Conservation (phyloP, 2,113 vertebrate genomes). For the Siphamia tubifer region DNA sequence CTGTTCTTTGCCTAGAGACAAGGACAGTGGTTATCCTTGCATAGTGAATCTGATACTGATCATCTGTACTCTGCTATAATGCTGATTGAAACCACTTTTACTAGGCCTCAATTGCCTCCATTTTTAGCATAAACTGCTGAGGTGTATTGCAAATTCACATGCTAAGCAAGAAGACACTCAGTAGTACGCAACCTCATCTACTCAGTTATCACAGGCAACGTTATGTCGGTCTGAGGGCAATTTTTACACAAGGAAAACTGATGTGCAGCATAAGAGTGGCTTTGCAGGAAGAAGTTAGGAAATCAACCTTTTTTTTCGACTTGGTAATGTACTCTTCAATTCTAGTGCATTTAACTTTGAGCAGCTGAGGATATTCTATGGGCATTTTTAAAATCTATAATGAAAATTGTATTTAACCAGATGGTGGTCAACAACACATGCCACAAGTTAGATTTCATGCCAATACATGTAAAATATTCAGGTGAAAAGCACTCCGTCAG, state of each 20-base stretch:
- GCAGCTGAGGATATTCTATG: background rate
- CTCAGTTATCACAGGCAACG: background rate
- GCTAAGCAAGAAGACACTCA: slow-evolving; percentile 9
- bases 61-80: slow-evolving; percentile 12
- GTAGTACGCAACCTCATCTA: background rate
- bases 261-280: background rate
- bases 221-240: background rate
- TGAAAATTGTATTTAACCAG: background rate
- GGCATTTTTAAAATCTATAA: too few species aligned
- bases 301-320: background rate
- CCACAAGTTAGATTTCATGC: too few species aligned
- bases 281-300: background rate
- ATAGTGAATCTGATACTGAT: slow-evolving; percentile 15
- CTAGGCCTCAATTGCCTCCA: slow-evolving; percentile 2
- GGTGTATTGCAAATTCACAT: slow-evolving; percentile 21
- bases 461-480: background rate
- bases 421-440: too few species aligned
- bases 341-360: background rate
- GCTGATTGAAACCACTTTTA: slow-evolving; percentile 32
- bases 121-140: slow-evolving; percentile 4
- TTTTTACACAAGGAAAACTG: background rate
- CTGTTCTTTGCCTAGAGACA: slow-evolving; percentile 1
- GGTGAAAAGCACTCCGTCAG: background rate
- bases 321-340: background rate
- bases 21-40: slow-evolving; percentile 7